Base-by-base conservation (phyloP, 2,113 vertebrate species). In the Lophochroa leadbeateri region DNA sequence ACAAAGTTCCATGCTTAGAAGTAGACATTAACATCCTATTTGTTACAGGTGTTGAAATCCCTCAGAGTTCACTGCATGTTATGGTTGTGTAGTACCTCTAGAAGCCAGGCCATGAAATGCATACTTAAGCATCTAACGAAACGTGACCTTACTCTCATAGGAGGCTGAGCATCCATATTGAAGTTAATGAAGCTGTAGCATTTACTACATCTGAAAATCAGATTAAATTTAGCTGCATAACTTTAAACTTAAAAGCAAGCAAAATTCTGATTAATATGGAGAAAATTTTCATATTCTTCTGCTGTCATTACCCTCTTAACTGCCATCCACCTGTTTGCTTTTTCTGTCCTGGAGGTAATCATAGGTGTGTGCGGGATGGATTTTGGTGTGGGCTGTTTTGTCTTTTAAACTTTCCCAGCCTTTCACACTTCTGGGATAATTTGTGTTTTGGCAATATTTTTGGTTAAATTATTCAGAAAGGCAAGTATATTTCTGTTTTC, bases 111-210 rank as follows among this genome's bases (percentile, higher is more conserved):
- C 64, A 53, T 89, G 88, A 93, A 82, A 93, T 2, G 21, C 53
- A 50, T 37, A 67, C 23, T 90, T 92, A 74, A 93, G 80, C 43
- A 86, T 60, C 58, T 81, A 93, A 94, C 2, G 2, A 93, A 88
- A 93, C 37, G 53, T 90, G 79, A 88, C 92, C 58, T 95, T 63
- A 63, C n/a, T 92, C 64, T 92, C 3, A 12, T 6, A 74, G 41
- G 58, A 92, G 31, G 15, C 43, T 93, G 58, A 83, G 46, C 41
- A 83, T 44, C 71, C 28, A 18, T 70, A 77, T 25, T 74, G 86
- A 94, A 88, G 28, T 50, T 90, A 96, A 94, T 86, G 82, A 94
- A 83, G 71, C 79, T 46, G n/a, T 29, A 88, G 41, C 50, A 70
- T 43, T 83, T 88, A 41, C 16, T 58, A 9, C 24, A 31, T 35